These are phyloP conservation scores for Automeris io DNA, from an alignment of 2,888 invertebrate genomes.

Conservation along the genomic window DNA sequence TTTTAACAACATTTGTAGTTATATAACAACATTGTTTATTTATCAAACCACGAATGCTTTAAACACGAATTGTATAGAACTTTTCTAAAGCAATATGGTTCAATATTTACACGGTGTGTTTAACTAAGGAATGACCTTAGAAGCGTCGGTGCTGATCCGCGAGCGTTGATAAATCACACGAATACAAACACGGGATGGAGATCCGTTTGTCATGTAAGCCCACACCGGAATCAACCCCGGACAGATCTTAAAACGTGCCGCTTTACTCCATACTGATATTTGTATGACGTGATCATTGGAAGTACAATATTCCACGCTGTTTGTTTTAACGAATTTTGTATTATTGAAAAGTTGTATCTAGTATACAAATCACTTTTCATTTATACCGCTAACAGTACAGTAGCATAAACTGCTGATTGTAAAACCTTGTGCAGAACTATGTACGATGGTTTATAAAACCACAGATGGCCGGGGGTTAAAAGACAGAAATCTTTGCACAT, in stretches of 20 bases:
- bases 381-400: too few species aligned
- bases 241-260: constrained; percentile 28
- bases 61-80: constrained; percentile 5
- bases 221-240: constrained; percentile 21
- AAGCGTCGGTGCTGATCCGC: constrained; percentile 49
- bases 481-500: too few species aligned
- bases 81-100: constrained; percentile 21
- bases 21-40: too few species aligned
- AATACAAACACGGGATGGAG: constrained; percentile 51
- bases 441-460: too few species aligned
- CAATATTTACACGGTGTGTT: constrained; percentile 28
- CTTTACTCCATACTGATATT: constrained; percentile 25
- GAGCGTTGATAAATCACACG: constrained; percentile 62
- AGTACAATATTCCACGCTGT: neutral
- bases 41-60: too few species aligned
- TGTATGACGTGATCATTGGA: constrained; percentile 19
- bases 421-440: too few species aligned
- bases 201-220: constrained; percentile 26
- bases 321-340: constrained; percentile 4
- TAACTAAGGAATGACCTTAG: constrained; percentile 47
- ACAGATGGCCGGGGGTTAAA: too few species aligned
- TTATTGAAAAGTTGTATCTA: neutral
- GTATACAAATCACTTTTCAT: too few species aligned
- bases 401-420: too few species aligned
- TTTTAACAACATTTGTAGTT: too few species aligned